Evolutionary conservation across 1,140 invertebrate genomes (phyloP).

Genomic region (Danaus melanippus): DNA sequence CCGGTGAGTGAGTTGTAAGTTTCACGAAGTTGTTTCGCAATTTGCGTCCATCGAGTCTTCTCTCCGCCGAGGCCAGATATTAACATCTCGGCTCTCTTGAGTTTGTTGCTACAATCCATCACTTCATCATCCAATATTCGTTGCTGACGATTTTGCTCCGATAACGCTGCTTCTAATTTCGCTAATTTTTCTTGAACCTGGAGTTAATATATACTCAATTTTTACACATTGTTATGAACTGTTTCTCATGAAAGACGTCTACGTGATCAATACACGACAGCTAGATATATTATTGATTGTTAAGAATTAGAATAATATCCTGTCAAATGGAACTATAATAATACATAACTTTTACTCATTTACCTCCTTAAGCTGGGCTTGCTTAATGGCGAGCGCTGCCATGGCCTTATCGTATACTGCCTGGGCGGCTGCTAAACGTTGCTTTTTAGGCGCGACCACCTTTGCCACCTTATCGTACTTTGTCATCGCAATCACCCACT

Average conservation of each 20-base stretch:
- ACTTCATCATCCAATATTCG: constrained; percentile 84
- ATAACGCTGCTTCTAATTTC: constrained; percentile 78
- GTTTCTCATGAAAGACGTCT: too few species aligned
- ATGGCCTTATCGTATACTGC: constrained; percentile 79
- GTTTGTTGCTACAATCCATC: constrained; percentile 88
- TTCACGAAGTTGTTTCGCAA: constrained; percentile 82
- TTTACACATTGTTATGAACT: too few species aligned
- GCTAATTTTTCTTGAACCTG: constrained; percentile 70
- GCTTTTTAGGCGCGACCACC: constrained; percentile 89
- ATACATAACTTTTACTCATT: constrained; percentile 4
- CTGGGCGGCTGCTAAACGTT: constrained; percentile 84
- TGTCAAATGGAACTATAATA: neutral
- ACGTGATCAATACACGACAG: too few species aligned
- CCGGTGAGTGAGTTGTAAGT: constrained; percentile 76
- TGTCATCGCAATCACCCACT: constrained; percentile 90
- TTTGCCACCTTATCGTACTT: constrained; percentile 95
- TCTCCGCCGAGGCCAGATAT: constrained; percentile 90
- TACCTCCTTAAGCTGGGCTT: constrained; percentile 80
- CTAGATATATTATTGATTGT: constrained; percentile 4
- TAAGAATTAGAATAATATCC: too few species aligned
- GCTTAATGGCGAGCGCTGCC: constrained; percentile 81
- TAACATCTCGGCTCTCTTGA: constrained; percentile 93
- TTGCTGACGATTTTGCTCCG: constrained; percentile 75
- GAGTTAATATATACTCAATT: constrained; percentile 3
- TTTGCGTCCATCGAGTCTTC: constrained; percentile 85